Evolutionary conservation across 2,113 vertebrate species (phyloP), one percentile per base, ranked within the genome.

Genomic region (Pelmatolapia mariae): DNA sequence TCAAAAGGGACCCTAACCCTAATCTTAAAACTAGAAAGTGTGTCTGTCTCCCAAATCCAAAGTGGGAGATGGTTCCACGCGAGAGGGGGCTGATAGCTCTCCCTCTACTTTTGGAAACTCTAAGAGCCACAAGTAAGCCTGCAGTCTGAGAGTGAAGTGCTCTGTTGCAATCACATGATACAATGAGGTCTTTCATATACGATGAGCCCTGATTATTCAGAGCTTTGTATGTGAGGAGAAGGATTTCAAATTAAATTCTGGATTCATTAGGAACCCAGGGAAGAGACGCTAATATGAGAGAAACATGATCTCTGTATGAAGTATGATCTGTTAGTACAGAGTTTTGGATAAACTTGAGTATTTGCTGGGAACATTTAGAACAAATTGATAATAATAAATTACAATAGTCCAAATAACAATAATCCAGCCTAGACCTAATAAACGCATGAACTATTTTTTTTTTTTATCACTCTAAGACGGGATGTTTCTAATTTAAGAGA

Each of bases 21-120:
- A 73, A 73, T 16, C 38, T 45, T 73, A 73, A 45, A 73, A 73
- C 66, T 73, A 73, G 66, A 73, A 43, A 45, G 22, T 40, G 12
- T 43, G 66, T 43, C 38, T 71, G 66, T 71, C 38, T 71, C 22
- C 22, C 9, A 4, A 71, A 43, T 71, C 66, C 66, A 71, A 43
- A 71, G 36, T 71, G 12, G 66, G 36, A 71, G 66, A 15, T 43
- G 36, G 36, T 71, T 1, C 36, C 66, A 43, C 5, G 38, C 12
- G 3, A 15, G n/a, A 24, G 0, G 8, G 66, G 36, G n/a, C 36
- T 71, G 66, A 24, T 24, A 43, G n/a, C n/a, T 10, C 8, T 71
- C n/a, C 0, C 66, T 43, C 12, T 71, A 7, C 66, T 71, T 71
- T 43, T 71, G 38, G 66, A 68, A 68, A 68, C 61, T 22, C 33